These are phyloP conservation scores for Cygnus buccinator DNA, from an alignment of 2,113 vertebrate species.

Conservation along the genomic window DNA sequence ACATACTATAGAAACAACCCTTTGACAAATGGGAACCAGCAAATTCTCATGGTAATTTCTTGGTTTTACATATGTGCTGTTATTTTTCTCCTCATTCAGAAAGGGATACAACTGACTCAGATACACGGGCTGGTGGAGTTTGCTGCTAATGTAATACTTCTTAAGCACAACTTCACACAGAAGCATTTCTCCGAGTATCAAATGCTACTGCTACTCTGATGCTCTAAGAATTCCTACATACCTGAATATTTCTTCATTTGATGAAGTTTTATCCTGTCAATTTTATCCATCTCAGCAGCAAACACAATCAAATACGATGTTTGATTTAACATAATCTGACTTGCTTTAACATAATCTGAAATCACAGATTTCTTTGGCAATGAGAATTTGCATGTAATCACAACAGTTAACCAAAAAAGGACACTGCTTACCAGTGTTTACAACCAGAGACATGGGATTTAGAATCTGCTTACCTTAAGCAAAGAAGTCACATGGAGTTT, in stretches of 20 bases:
- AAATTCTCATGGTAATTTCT: constrained; percentile 1
- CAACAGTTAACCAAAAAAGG: constrained; percentile 30
- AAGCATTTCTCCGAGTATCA: neutral
- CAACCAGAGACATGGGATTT: neutral
- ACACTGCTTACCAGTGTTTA: constrained; percentile 18
- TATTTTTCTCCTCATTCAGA: constrained; percentile 25
- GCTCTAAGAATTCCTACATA: neutral
- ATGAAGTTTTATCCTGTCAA: neutral
- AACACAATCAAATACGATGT: neutral
- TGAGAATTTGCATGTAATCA: neutral
- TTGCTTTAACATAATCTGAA: neutral
- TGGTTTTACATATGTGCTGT: neutral
- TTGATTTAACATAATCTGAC: neutral
- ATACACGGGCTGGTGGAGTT: neutral
- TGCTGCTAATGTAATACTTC: neutral
- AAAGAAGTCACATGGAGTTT: constrained; percentile 33
- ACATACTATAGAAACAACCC: constrained; percentile 20
- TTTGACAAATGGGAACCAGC: constrained; percentile 42
- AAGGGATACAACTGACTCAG: neutral
- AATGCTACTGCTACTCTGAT: constrained; percentile 19
- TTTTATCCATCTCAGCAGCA: neutral
- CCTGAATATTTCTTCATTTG: neutral
- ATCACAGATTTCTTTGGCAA: constrained; percentile 62
- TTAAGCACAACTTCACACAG: neutral
- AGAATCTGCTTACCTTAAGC: constrained; percentile 35